Conservation (phyloP, 2,888 invertebrate species). For the Helleia helle region DNA sequence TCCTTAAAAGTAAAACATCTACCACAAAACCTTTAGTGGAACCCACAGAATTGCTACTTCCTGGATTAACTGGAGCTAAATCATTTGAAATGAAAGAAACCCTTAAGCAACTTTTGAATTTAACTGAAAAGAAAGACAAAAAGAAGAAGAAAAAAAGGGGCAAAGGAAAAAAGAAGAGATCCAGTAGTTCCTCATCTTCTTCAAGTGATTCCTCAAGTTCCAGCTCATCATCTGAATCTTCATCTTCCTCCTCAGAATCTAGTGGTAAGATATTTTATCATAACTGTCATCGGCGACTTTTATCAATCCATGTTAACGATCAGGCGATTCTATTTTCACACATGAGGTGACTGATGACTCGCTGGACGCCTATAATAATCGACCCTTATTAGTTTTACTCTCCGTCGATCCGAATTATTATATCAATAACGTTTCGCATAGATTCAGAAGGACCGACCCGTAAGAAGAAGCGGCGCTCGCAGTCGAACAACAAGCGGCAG, state of each 20-base stretch:
- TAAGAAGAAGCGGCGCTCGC: constrained; percentile 75
- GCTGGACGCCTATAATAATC: too few relatives aligned
- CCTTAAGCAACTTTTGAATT: constrained; percentile 76
- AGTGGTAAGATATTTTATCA: constrained; percentile 42
- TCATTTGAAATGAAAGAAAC: constrained; percentile 79
- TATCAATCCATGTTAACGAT: too few relatives aligned
- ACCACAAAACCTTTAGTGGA: constrained; percentile 76
- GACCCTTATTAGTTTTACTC: too few relatives aligned
- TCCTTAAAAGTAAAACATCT: constrained; percentile 80
- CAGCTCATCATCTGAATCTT: constrained; percentile 73
- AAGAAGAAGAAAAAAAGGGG: constrained; percentile 79
- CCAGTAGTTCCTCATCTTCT: constrained; percentile 78
- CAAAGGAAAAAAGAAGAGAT: constrained; percentile 77
- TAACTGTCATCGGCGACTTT: background rate
- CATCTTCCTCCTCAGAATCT: constrained; percentile 74
- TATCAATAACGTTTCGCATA: constrained; percentile 24
- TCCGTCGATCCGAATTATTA: too few relatives aligned
- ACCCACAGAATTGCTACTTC: constrained; percentile 75
- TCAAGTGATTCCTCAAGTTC: constrained; percentile 80
- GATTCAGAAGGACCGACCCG: constrained; percentile 69
- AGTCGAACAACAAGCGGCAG: constrained; percentile 75
- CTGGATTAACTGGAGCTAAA: constrained; percentile 72
- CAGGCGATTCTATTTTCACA: too few relatives aligned
- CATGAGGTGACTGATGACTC: too few relatives aligned
- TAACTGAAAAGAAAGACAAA: constrained; percentile 77